phyloP scores from a whole-genome alignment of 2,797 vertebrate genomes.

The Psittacula derbiana region DNA sequence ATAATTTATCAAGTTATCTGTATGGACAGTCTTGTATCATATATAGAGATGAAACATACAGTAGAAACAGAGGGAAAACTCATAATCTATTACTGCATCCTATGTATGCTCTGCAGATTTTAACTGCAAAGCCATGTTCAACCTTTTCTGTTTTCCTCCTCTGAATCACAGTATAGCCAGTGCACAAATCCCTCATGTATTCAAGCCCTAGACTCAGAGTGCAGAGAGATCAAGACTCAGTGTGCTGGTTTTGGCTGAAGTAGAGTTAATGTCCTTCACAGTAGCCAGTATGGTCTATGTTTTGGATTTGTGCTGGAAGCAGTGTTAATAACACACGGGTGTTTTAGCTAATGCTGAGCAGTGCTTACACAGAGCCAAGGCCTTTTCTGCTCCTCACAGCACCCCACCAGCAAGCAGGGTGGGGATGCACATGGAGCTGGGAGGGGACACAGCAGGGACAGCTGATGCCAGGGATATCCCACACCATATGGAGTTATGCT shows the following conservation, averaged over 20 bases:
- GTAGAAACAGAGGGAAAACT: not conserved
- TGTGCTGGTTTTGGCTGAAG: not conserved
- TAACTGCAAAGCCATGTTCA: not conserved
- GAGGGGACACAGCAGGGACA: fast-evolving
- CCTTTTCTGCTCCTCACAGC: not conserved
- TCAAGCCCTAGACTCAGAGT: not conserved
- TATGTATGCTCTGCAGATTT: not conserved
- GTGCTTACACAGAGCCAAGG: not conserved
- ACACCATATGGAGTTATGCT: not conserved
- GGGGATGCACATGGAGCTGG: not conserved
- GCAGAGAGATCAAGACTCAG: not conserved
- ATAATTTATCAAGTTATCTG: not conserved
- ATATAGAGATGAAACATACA: not conserved
- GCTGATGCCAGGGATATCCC: not conserved
- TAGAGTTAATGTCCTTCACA: not conserved
- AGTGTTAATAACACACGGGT: not conserved
- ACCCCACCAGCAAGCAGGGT: not conserved
- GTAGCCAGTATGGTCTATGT: not conserved
- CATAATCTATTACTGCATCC: not conserved
- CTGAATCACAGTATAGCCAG: not conserved
- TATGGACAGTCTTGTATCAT: not conserved
- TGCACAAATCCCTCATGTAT: not conserved
- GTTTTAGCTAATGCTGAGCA: not conserved
- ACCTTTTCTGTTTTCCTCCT: not conserved
- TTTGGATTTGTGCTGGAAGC: not conserved